Evolutionary conservation across 2,797 vertebrate genomes (phyloP).

Genomic region (Scomberomorus guttatus): DNA sequence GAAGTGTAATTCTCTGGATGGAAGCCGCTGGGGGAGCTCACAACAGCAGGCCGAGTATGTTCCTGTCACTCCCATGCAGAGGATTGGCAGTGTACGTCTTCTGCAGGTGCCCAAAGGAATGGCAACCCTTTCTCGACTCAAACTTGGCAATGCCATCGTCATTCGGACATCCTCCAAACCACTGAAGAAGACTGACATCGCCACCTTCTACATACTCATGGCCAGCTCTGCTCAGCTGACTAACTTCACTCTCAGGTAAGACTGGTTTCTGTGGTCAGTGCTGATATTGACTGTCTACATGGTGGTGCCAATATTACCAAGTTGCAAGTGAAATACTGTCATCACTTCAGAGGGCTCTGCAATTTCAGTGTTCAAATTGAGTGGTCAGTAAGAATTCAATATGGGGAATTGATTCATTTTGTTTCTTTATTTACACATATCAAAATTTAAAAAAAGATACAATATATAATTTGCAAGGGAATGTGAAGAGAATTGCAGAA

Average conservation of each 20-base stretch:
- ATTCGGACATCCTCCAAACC: constrained; percentile 88
- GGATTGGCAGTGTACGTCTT: constrained; percentile 93
- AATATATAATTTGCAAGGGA: too few relatives aligned
- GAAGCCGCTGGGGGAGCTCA: constrained; percentile 70
- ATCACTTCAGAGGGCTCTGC: not conserved
- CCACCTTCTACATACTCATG: constrained; percentile 91
- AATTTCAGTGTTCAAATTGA: constrained; percentile 28
- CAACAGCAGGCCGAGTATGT: constrained; percentile 85
- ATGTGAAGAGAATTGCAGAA: too few relatives aligned
- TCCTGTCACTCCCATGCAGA: constrained; percentile 89
- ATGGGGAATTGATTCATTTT: not conserved
- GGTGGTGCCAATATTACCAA: not conserved
- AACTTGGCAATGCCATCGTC: constrained; percentile 88
- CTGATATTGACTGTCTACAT: not conserved
- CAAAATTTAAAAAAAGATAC: too few relatives aligned
- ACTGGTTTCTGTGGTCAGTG: not conserved
- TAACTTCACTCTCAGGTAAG: constrained; percentile 94
- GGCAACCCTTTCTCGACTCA: constrained; percentile 87
- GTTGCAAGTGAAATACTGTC: not conserved
- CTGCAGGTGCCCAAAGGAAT: constrained; percentile 85
- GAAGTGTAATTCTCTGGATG: constrained; percentile 79
- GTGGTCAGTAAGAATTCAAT: constrained; percentile 34
- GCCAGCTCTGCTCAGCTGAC: constrained; percentile 88
- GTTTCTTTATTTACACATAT: too few relatives aligned
- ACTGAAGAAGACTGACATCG: constrained; percentile 88